Evolutionary conservation across 2,888 invertebrate species (phyloP).

Genomic region (Oligia fasciuncula): DNA sequence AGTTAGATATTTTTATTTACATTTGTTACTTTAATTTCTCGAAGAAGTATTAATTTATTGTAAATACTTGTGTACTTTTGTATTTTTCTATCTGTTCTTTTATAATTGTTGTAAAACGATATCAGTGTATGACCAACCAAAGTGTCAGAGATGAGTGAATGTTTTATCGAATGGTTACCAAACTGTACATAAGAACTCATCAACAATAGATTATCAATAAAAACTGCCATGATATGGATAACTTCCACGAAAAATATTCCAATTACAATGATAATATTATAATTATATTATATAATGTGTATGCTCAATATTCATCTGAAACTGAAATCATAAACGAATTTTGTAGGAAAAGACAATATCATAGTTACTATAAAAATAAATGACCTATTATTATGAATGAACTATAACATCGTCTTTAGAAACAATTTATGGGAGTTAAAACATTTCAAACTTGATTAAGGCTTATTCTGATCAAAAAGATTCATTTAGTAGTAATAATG

Average conservation of each 20-base stretch:
- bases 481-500: not conserved
- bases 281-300: conserved; percentile 32
- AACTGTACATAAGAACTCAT: conserved; percentile 31
- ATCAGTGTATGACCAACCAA: conserved; percentile 42
- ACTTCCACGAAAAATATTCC: conserved; percentile 25
- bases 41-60: conserved; percentile 71
- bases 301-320: conserved; percentile 63
- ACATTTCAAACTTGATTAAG: conserved; percentile 1
- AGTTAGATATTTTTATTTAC: conserved; percentile 68
- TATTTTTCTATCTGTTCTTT: conserved; percentile 59
- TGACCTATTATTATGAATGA: conserved; percentile 24
- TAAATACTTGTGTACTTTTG: conserved; percentile 62
- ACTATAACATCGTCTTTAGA: conserved; percentile 37
- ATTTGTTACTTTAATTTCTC: conserved; percentile 64
- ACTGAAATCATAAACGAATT: conserved; percentile 60
- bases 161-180: conserved; percentile 35
- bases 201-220: conserved; percentile 33
- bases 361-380: conserved; percentile 51
- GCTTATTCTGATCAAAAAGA: not conserved
- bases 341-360: conserved; percentile 63
- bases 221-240: conserved; percentile 51
- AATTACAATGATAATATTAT: conserved; percentile 41
- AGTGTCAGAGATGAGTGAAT: conserved; percentile 41
- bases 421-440: conserved; percentile 8
- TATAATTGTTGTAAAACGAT: conserved; percentile 42